These are phyloP conservation scores for Lampropteryx suffumata DNA, from an alignment of 2,888 invertebrate genomes.

Conservation along the genomic window DNA sequence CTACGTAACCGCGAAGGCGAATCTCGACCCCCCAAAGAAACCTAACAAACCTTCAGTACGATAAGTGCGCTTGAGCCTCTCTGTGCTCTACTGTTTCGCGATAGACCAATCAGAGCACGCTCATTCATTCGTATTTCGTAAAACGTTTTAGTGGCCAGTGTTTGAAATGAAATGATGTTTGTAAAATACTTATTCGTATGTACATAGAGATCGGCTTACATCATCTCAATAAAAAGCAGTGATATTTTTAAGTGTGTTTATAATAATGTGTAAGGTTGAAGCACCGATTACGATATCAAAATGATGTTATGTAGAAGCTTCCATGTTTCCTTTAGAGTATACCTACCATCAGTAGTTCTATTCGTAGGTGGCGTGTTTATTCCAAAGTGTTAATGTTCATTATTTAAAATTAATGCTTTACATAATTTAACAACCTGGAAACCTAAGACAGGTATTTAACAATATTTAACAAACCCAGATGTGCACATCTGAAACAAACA, in stretches of 20 bases:
- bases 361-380: not conserved
- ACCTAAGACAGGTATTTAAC: no score
- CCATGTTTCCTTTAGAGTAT: not conserved
- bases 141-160: slow-evolving; percentile 11
- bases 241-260: not conserved
- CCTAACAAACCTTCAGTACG: slow-evolving; percentile 66
- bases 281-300: slow-evolving; percentile 19
- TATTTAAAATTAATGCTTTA: no score
- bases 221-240: not conserved
- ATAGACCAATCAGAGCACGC: slow-evolving; percentile 42
- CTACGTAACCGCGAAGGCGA: slow-evolving; percentile 74
- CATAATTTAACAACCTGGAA: no score
- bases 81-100: slow-evolving; percentile 65
- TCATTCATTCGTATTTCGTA: slow-evolving; percentile 31
- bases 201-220: not conserved
- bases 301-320: slow-evolving; percentile 11
- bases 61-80: slow-evolving; percentile 68
- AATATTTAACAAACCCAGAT: no score
- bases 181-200: no score
- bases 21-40: slow-evolving; percentile 71
- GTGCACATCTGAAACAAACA: no score
- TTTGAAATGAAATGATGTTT: not conserved
- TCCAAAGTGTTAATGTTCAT: no score
- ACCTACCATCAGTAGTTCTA: not conserved
- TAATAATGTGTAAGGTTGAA: slow-evolving; percentile 12